Conservation (phyloP, 2,888 invertebrate genomes). For the Clivina fossor region DNA sequence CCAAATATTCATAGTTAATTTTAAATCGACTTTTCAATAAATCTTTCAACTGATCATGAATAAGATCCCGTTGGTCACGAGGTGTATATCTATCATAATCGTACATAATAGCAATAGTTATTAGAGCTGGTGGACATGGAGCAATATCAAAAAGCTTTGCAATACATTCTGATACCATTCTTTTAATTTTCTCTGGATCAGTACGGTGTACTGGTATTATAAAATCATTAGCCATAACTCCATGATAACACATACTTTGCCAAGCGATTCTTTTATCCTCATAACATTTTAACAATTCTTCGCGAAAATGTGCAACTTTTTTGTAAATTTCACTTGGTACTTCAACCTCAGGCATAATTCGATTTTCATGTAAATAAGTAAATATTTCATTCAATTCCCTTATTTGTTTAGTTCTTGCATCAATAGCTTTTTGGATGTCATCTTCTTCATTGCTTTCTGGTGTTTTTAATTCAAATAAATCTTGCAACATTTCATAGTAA, state of each 20-base stretch:
- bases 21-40: constrained; percentile 14
- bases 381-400: constrained; percentile 68
- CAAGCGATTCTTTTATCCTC: constrained; percentile 72
- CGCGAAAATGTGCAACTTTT: constrained; percentile 55
- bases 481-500: constrained; percentile 68
- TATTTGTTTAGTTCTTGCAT: constrained; percentile 64
- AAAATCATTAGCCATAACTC: constrained; percentile 80
- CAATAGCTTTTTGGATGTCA: constrained; percentile 56
- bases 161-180: constrained; percentile 61
- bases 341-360: constrained; percentile 55
- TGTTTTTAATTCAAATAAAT: constrained; percentile 62
- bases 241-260: constrained; percentile 80
- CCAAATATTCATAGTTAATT: constrained; percentile 11
- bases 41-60: constrained; percentile 47
- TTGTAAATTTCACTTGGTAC: constrained; percentile 39
- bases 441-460: constrained; percentile 43
- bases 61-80: constrained; percentile 74
- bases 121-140: constrained; percentile 66
- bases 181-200: constrained; percentile 68
- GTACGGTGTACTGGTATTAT: constrained; percentile 83
- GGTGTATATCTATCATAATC: constrained; percentile 90
- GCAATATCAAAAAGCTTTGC: constrained; percentile 60
- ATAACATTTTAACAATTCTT: constrained; percentile 58
- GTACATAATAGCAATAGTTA: constrained; percentile 78
- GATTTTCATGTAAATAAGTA: constrained; percentile 63